These are phyloP conservation scores for Orgyia antiqua DNA, from an alignment of 2,888 invertebrate genomes.

Conservation along the genomic window DNA sequence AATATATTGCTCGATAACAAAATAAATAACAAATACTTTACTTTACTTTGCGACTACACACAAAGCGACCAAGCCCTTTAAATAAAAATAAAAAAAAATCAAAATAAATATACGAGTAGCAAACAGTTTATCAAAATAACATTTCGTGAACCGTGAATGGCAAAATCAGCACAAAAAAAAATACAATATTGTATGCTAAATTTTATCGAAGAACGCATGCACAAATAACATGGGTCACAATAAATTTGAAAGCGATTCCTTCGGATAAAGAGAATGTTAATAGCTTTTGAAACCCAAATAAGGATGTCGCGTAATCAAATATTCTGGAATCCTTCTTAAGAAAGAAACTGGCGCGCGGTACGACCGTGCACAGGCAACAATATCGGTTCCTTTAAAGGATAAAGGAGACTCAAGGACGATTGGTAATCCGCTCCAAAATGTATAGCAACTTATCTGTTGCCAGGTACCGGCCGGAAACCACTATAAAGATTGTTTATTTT, in stretches of 20 bases:
- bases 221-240: conserved; percentile 35
- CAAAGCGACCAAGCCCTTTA: too few species aligned
- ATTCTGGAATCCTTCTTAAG: conserved; percentile 63
- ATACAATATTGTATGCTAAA: conserved; percentile 25
- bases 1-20: too few species aligned
- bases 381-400: conserved; percentile 65
- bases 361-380: conserved; percentile 64
- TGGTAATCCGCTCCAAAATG: conserved; percentile 55
- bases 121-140: too few species aligned
- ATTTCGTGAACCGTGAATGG: too few species aligned
- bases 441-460: conserved; percentile 40
- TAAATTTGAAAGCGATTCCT: conserved; percentile 43
- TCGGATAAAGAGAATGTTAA: conserved; percentile 48
- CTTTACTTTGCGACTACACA: too few species aligned
- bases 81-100: too few species aligned
- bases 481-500: conserved; percentile 15
- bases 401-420: conserved; percentile 56
- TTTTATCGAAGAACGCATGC: conserved; percentile 27
- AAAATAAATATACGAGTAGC: too few species aligned
- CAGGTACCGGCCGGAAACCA: conserved; percentile 33
- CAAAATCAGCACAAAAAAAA: conserved; percentile 17
- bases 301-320: conserved; percentile 66
- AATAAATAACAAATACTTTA: too few species aligned
- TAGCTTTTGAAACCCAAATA: conserved; percentile 60
- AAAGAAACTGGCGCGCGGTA: conserved; percentile 46